Base-by-base conservation (phyloP, 2,888 invertebrate species). In the Cosmia pyralina region DNA sequence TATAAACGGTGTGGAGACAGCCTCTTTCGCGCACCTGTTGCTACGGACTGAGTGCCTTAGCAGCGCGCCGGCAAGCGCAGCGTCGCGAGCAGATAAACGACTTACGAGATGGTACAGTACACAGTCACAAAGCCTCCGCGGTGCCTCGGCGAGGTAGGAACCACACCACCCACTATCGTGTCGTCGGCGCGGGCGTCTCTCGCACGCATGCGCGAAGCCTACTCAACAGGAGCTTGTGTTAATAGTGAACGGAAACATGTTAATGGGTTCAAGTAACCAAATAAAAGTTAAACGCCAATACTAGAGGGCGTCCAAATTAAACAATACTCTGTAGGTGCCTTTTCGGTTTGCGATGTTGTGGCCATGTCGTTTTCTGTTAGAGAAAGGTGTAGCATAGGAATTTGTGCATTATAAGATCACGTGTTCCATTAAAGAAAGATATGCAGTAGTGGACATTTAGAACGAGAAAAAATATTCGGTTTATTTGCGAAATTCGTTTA, bases 21-120 rank as follows among this genome's bases (percentile, higher is more conserved):
- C 86, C 87, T 82, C 79, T 75, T 80, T 75, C 83, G 69, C 67
- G 81, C 79, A 82, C 85, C 69, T 73, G 67, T 76, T 69, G 72
- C 50, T 59, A 78, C 72, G 65, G 84, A 89, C 89, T 89, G 86
- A 79, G 41, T 11, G 7, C 5, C 0, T 44, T 22, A 77, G 28
- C 64, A 15, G 57, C 55, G 28, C 28, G 28, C 28, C 28, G n/a
- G 62, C 57, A 65, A 67, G 75, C 53, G 65, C 72, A 78, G 70
- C 66, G 59, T 69, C 68, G 48, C 34, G 58, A 44, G 3, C 59
- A 67, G 73, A 76, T 80, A 79, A 79, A 72, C 50, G 38, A n/a
- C n/a, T n/a, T n/a, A n/a, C n/a, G 41, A 70, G 73, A 83, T 82
- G 69, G 59, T 22, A 63, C 59, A 69, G 59, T 22, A 63, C 59